These are phyloP conservation scores for Amphiura filiformis DNA, from an alignment of 35 echinoderm and acorn worm species.

Conservation along the genomic window DNA sequence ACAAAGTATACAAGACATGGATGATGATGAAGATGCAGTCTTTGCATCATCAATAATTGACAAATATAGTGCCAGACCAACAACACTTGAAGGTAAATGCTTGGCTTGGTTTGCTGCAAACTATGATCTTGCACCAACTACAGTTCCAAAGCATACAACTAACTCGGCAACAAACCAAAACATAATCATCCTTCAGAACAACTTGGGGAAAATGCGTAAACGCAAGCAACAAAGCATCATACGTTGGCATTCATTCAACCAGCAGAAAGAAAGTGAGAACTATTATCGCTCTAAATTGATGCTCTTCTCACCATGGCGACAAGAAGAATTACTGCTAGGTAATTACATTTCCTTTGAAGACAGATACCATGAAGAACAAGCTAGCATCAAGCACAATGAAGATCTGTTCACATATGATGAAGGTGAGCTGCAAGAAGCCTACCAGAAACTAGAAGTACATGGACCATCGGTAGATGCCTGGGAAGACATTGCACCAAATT, in stretches of 20 bases:
- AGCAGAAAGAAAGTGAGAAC: background rate
- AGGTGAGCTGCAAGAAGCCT: constrained; percentile 34
- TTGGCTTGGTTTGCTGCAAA: constrained; percentile 10
- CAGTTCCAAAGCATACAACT: too few relatives aligned
- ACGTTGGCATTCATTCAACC: background rate
- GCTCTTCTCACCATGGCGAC: background rate
- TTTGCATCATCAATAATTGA: background rate
- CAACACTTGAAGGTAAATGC: background rate
- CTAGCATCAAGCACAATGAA: background rate
- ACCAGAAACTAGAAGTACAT: background rate
- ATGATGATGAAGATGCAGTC: background rate
- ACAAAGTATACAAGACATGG: background rate
- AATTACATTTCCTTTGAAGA: background rate
- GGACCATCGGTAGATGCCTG: constrained; percentile 50
- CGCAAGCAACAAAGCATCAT: background rate
- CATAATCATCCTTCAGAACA: too few relatives aligned
- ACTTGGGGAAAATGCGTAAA: background rate
- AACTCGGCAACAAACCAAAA: too few relatives aligned
- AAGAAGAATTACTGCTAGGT: background rate
- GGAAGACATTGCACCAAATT: constrained; percentile 33
- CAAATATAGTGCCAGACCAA: constrained; percentile 18
- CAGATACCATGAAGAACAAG: background rate
- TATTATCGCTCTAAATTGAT: background rate
- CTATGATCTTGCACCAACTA: background rate
- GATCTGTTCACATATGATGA: background rate